Evolutionary conservation across 2,888 invertebrate genomes (phyloP).

Genomic region (Nebria brevicollis): DNA sequence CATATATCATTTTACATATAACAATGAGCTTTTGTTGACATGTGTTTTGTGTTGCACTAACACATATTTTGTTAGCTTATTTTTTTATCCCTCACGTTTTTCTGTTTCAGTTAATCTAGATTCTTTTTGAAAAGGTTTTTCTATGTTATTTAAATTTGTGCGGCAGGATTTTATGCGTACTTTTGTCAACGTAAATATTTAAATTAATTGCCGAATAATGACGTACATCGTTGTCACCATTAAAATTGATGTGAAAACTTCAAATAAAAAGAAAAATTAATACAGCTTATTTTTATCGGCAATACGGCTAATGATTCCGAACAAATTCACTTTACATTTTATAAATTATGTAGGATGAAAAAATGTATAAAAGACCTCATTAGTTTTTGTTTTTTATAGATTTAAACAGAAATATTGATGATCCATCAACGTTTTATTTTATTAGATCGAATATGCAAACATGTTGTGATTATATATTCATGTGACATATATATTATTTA

Average conservation of each 20-base stretch:
- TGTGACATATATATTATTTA: too few species aligned
- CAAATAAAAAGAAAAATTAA: background rate
- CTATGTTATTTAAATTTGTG: background rate
- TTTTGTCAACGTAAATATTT: background rate
- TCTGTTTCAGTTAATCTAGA: background rate
- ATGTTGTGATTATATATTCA: too few species aligned
- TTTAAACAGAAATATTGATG: background rate
- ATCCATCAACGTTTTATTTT: too few species aligned
- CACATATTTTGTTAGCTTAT: background rate
- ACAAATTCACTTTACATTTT: background rate
- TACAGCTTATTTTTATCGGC: background rate
- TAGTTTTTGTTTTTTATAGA: background rate
- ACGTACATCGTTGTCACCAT: background rate
- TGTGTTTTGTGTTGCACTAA: background rate
- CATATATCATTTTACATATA: background rate
- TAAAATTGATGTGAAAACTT: background rate
- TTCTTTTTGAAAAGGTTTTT: background rate
- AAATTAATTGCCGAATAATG: background rate
- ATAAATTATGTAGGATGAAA: background rate
- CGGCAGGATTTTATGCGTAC: background rate
- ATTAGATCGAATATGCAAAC: too few species aligned
- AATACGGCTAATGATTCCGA: background rate
- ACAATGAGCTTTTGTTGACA: slow-evolving; percentile 1
- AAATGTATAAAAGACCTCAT: background rate
- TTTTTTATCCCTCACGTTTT: background rate